Percentiles rank a stretch among this genome's conserved stretches.
Conservation (phyloP, 2,797 vertebrate species). For the Salarias fasciatus region DNA sequence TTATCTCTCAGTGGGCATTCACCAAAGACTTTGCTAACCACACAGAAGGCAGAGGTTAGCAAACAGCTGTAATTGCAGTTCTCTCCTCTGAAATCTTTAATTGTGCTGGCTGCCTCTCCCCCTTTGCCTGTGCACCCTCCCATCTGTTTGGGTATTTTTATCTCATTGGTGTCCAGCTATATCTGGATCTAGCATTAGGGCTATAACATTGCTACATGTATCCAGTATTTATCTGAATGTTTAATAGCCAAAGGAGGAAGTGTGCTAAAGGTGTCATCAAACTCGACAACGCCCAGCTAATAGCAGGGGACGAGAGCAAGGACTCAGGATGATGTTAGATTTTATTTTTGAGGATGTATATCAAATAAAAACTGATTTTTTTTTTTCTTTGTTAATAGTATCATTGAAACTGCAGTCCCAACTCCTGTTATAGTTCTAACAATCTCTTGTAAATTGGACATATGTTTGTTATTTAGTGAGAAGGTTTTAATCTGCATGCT, state of each 20-base stretch:
- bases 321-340: conserved; percentile 7
- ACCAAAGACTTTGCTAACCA: conserved; percentile 66
- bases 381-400: too few species aligned
- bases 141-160: conserved; percentile 82
- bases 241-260: conserved; percentile 36
- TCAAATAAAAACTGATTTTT: background rate
- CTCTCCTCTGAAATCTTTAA: conserved; percentile 66
- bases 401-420: too few species aligned
- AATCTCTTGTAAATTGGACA: background rate
- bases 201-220: conserved; percentile 51
- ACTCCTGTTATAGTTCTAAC: too few species aligned
- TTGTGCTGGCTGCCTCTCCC: conserved; percentile 54
- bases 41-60: conserved; percentile 74
- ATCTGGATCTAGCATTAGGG: conserved; percentile 74
- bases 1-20: conserved; percentile 69
- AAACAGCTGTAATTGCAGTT: conserved; percentile 75
- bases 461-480: background rate
- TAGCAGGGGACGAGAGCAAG: background rate
- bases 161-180: conserved; percentile 75
- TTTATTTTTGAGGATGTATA: conserved; percentile 11
- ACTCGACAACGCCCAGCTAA: conserved; percentile 3
- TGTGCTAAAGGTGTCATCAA: conserved; percentile 52
- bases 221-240: conserved; percentile 46
- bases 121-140: conserved; percentile 67
- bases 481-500: background rate